These are phyloP conservation scores for Ornithorhynchus anatinus DNA, from an alignment of 2,113 vertebrate genomes.

Conservation along the genomic window DNA sequence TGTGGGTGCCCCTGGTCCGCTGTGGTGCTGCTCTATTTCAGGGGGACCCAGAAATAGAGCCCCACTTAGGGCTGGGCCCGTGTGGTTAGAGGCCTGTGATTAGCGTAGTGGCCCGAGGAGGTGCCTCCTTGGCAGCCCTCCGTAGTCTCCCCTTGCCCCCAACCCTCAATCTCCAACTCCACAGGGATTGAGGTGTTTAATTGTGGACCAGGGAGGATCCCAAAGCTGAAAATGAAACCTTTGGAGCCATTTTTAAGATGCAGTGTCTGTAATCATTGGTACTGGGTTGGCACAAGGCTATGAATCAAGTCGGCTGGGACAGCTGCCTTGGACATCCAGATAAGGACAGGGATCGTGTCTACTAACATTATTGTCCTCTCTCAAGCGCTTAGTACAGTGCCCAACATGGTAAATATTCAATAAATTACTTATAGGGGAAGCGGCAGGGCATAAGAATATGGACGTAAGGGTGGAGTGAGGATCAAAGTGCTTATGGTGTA, in stretches of 20 bases:
- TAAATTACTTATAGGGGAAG: too few relatives aligned
- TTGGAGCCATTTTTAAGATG: slow-evolving; percentile 11
- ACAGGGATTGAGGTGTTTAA: slow-evolving; percentile 39
- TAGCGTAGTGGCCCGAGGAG: slow-evolving; percentile 12
- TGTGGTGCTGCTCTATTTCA: too few relatives aligned
- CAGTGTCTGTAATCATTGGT: slow-evolving; percentile 61
- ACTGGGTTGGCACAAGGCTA: not conserved
- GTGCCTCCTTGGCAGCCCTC: not conserved
- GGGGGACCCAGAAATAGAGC: slow-evolving; percentile 32
- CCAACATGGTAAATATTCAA: too few relatives aligned
- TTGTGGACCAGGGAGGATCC: slow-evolving; percentile 48
- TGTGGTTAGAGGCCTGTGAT: slow-evolving; percentile 18
- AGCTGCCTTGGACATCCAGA: too few relatives aligned
- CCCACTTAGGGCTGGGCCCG: not conserved
- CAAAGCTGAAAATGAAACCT: slow-evolving; percentile 48
- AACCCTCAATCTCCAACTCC: not conserved
- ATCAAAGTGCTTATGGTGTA: too few relatives aligned
- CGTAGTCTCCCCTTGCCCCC: not conserved
- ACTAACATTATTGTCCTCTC: too few relatives aligned
- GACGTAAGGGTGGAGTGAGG: too few relatives aligned
- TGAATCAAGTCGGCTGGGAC: slow-evolving; percentile 12
- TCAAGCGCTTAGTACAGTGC: too few relatives aligned
- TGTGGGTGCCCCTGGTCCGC: too few relatives aligned
- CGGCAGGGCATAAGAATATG: too few relatives aligned
- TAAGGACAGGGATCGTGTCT: too few relatives aligned